Evolutionary conservation across 2,113 vertebrate species (phyloP), one percentile per base, ranked within the genome.

Genomic region (Sylvicapra grimmia): DNA sequence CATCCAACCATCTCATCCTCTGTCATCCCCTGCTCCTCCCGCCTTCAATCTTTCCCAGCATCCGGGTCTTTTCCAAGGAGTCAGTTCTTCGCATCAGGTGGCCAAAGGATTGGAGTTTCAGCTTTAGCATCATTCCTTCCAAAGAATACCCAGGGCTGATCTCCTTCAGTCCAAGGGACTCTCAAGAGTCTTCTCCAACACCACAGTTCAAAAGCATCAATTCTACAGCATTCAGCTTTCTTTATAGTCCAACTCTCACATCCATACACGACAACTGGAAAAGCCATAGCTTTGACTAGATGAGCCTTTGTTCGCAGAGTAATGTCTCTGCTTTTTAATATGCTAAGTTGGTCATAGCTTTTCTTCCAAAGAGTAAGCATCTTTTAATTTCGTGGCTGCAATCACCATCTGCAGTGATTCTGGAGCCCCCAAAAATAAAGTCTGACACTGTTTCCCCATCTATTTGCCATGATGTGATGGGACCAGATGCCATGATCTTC

Each of bases 151-250:
- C 19, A 36, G n/a, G 19, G 19, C 63, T 68, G 33, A 72, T 72
- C 23, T 72, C n/a, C 68, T 36, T 72, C 5, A n/a, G 8, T 36
- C n/a, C n/a, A 72, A 72, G n/a, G n/a, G 9, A 36, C n/a, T 36
- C 65, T 72, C 19, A 36, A 72, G 65, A 72, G n/a, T 23, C 19
- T 72, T 23, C 19, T 36, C 9, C 65, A 72, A 36, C 18, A 72
- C 8, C 10, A 12, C 19, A 72, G 19, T 11, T 36, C 33, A 23
- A 72, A 72, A 36, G n/a, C 19, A 12, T 72, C 65, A 72, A 72
- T 23, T 72, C 65, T 72, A 36, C 2, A 1, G n/a, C 2, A 0
- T 19, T 12, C n/a, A 72, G 65, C n/a, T 21, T 36, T 72, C 18
- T 72, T 36, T 4, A 72, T 0, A 36, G 4, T 72, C 2, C 65